phyloP scores from a whole-genome alignment of 92 coral and sea anemone species.

The Porites evermanni region DNA sequence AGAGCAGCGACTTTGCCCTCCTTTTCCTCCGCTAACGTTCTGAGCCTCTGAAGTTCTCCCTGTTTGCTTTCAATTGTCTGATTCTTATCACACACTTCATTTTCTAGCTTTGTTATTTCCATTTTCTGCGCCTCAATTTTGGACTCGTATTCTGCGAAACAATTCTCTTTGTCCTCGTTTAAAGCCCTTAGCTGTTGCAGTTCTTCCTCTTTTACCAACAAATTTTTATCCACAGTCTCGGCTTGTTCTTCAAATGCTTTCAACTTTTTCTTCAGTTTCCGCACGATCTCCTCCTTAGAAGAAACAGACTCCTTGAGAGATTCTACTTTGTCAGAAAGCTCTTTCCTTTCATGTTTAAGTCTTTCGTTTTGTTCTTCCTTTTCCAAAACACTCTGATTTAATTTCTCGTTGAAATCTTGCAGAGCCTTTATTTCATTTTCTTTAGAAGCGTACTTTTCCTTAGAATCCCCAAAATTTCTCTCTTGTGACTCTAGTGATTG shows the following conservation, averaged over 20 bases:
- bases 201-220: slow-evolving; percentile 37
- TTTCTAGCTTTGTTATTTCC: slow-evolving; percentile 48
- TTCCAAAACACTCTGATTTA: slow-evolving; percentile 46
- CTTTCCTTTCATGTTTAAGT: slow-evolving; percentile 49
- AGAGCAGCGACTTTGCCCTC: slow-evolving; percentile 43
- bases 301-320: slow-evolving; percentile 28
- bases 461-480: slow-evolving; percentile 35
- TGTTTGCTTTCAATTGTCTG: slow-evolving; percentile 67
- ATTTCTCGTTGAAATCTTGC: slow-evolving; percentile 43
- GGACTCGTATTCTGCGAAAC: slow-evolving; percentile 36
- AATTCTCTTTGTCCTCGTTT: slow-evolving; percentile 52
- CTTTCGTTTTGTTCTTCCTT: slow-evolving; percentile 40
- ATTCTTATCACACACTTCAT: slow-evolving; percentile 67
- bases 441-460: slow-evolving; percentile 51
- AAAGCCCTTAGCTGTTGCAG: slow-evolving; percentile 19
- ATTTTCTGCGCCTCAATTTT: slow-evolving; percentile 50
- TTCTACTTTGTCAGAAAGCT: slow-evolving; percentile 3
- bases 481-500: slow-evolving; percentile 44
- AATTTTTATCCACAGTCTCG: slow-evolving; percentile 37
- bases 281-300: slow-evolving; percentile 20
- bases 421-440: slow-evolving; percentile 65
- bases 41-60: slow-evolving; percentile 67
- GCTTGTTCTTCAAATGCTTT: slow-evolving; percentile 36
- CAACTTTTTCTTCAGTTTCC: slow-evolving; percentile 9
- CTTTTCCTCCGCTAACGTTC: slow-evolving; percentile 47